phyloP scores from a whole-genome alignment of 2,797 vertebrate species.

The Perdix hodgsoniae region DNA sequence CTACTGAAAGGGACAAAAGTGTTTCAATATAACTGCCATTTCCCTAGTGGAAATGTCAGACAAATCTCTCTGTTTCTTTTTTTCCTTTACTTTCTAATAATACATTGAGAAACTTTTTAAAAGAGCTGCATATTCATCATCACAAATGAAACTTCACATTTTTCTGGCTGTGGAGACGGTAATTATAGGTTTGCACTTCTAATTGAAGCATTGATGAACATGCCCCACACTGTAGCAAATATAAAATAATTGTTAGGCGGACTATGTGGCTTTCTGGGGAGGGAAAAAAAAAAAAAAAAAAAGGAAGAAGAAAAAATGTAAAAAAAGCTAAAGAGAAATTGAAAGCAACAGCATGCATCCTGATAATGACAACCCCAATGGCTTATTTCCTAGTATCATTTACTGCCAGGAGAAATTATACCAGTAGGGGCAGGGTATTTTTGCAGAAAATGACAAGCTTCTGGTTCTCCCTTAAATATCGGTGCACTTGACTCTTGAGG shows the following conservation, averaged over 20 bases:
- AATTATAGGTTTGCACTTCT: conserved; percentile 63
- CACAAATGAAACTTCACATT: conserved; percentile 53
- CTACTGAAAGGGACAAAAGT: conserved; percentile 25
- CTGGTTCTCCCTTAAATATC: not conserved
- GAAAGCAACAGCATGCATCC: conserved; percentile 31
- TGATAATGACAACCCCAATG: not conserved
- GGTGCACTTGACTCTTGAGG: not conserved
- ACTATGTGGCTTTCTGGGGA: not conserved
- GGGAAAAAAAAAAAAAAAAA: not conserved
- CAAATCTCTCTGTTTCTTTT: conserved; percentile 53
- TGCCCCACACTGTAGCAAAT: conserved; percentile 24
- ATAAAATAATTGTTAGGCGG: conserved; percentile 50
- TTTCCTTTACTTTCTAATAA: conserved; percentile 58
- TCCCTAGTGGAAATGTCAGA: conserved; percentile 34
- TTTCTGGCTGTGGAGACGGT: conserved; percentile 10
- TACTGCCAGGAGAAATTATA: conserved; percentile 23
- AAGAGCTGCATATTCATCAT: conserved; percentile 49
- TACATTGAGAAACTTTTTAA: conserved; percentile 35
- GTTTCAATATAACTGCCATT: conserved; percentile 24
- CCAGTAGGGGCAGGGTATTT: not conserved
- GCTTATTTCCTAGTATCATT: conserved; percentile 27
- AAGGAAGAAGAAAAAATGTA: not conserved
- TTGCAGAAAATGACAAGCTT: not conserved
- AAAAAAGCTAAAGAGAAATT: not conserved
- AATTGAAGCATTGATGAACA: conserved; percentile 59